These are phyloP conservation scores for Hydrozoanthus tunicans DNA, from an alignment of 64 coral and sea anemone species.

Conservation along the genomic window DNA sequence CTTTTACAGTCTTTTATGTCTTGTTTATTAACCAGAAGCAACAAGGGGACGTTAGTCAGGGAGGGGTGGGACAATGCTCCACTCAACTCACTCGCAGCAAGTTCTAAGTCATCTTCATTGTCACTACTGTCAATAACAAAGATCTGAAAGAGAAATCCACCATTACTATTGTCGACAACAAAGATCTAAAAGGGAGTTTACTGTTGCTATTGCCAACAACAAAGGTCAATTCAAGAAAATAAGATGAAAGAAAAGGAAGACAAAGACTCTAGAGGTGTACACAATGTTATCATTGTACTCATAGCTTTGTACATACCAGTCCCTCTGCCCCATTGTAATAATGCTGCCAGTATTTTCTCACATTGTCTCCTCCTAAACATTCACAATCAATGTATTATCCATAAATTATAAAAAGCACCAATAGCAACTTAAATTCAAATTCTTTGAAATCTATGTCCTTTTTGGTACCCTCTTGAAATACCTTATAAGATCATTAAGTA, in stretches of 20 bases:
- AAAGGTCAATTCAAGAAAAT: neutral
- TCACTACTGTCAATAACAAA: slow-evolving; percentile 89
- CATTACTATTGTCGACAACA: neutral
- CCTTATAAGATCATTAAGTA: too few species aligned
- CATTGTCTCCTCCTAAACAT: too few species aligned
- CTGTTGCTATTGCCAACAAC: neutral
- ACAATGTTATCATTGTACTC: neutral
- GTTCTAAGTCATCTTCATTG: slow-evolving; percentile 73
- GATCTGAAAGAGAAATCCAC: slow-evolving; percentile 53
- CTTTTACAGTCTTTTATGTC: slow-evolving; percentile 55
- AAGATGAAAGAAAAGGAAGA: neutral
- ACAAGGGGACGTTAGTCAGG: slow-evolving; percentile 72
- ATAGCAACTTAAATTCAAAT: too few species aligned
- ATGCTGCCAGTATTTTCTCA: neutral
- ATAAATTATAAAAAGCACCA: too few species aligned
- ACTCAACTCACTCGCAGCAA: slow-evolving; percentile 72
- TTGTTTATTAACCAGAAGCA: slow-evolving; percentile 92
- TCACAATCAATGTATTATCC: too few species aligned
- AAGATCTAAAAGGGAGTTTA: too few species aligned
- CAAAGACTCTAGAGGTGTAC: neutral
- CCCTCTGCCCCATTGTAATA: neutral
- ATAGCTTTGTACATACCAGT: neutral
- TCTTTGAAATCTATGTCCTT: too few species aligned
- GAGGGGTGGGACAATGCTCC: slow-evolving; percentile 77
- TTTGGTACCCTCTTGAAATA: too few species aligned